Percentiles rank a stretch among this genome's conserved stretches.
Conservation (phyloP, 2,888 invertebrate species). For the Eilema caniola region DNA sequence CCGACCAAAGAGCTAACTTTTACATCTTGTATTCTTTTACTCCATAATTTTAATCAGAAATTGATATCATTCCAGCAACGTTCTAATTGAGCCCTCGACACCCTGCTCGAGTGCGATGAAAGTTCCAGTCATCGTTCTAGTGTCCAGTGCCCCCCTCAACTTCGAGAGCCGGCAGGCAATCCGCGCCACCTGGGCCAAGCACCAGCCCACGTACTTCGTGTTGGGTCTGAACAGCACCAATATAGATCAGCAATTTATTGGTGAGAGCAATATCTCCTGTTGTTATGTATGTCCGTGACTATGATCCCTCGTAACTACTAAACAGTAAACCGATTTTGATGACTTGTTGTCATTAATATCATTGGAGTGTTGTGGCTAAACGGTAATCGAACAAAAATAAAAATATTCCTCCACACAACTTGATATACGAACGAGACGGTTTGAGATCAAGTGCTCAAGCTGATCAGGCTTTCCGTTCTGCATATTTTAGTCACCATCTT, state of each 20-base stretch:
- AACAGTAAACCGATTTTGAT: no score
- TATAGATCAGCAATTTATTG: slow-evolving; percentile 62
- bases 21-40: neutral
- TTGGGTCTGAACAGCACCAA: slow-evolving; percentile 76
- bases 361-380: no score
- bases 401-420: no score
- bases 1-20: no score
- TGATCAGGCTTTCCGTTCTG: no score
- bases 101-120: slow-evolving; percentile 55
- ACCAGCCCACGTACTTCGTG: slow-evolving; percentile 85
- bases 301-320: no score
- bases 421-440: no score
- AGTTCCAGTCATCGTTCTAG: slow-evolving; percentile 75
- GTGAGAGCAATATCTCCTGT: neutral
- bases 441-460: no score
- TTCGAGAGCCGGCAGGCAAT: slow-evolving; percentile 83
- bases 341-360: no score
- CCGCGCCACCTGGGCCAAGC: slow-evolving; percentile 86
- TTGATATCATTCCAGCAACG: slow-evolving; percentile 58
- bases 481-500: no score
- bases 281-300: no score
- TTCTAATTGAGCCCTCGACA: slow-evolving; percentile 72
- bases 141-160: slow-evolving; percentile 85
- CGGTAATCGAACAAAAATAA: no score
- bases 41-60: neutral